Evolutionary conservation across 2,888 invertebrate species (phyloP).

Genomic region (Prosopocoilus inquinatus): DNA sequence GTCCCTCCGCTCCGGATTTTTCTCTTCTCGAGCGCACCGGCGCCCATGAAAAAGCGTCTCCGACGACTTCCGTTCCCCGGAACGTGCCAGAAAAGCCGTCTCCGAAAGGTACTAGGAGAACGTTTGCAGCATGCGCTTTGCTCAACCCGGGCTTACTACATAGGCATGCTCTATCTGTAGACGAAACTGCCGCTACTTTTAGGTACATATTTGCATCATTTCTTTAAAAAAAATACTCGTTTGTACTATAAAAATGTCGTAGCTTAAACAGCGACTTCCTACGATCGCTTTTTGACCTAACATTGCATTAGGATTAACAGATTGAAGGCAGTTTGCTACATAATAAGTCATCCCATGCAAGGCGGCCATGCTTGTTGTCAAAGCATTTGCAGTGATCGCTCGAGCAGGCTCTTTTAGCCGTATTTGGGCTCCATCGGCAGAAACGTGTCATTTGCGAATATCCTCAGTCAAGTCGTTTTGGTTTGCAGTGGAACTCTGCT

Average conservation of each 20-base stretch:
- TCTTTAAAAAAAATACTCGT: background rate
- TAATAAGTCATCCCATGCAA: too few relatives aligned
- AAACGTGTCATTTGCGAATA: too few relatives aligned
- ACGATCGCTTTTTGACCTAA: too few relatives aligned
- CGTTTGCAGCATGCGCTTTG: conserved; percentile 55
- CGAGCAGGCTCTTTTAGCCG: too few relatives aligned
- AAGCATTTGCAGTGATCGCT: too few relatives aligned
- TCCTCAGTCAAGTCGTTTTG: too few relatives aligned
- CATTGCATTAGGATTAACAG: too few relatives aligned
- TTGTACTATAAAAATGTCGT: background rate
- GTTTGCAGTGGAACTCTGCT: too few relatives aligned
- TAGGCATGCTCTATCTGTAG: conserved; percentile 80
- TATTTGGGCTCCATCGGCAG: too few relatives aligned
- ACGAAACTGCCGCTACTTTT: conserved; percentile 60
- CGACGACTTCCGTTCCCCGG: conserved; percentile 18
- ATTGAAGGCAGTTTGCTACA: too few relatives aligned
- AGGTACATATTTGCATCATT: conserved; percentile 35
- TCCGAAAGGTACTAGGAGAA: conserved; percentile 30
- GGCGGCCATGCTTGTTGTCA: too few relatives aligned
- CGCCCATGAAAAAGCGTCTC: conserved; percentile 30
- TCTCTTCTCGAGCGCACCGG: conserved; percentile 46
- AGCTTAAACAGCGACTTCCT: too few relatives aligned
- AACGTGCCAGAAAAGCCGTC: conserved; percentile 25
- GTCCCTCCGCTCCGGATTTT: conserved; percentile 62
- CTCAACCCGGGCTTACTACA: conserved; percentile 66